Percentiles rank a stretch among this genome's conserved stretches.
Conservation (phyloP, 2,113 vertebrate genomes). For the Zosterops hypoxanthus region DNA sequence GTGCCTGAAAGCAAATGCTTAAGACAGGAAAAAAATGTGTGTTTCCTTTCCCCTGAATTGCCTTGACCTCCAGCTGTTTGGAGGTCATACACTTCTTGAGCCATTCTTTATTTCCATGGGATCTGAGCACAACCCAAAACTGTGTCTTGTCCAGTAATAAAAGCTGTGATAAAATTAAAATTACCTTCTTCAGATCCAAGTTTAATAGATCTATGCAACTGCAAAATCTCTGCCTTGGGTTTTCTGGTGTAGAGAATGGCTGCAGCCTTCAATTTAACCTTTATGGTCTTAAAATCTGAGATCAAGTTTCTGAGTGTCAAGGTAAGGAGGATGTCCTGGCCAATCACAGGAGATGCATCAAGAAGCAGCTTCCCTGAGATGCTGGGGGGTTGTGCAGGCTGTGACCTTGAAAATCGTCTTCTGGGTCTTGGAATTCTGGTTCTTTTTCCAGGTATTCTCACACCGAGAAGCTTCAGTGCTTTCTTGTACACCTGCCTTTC, state of each 20-base stretch:
- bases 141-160: not conserved
- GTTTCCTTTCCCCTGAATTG: not conserved
- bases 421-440: not conserved
- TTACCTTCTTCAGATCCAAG: constrained; percentile 59
- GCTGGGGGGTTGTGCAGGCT: not conserved
- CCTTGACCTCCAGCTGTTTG: not conserved
- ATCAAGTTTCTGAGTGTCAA: constrained; percentile 31
- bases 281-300: constrained; percentile 22
- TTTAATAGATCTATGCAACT: constrained; percentile 6
- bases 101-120: not conserved
- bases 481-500: constrained; percentile 58
- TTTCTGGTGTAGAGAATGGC: constrained; percentile 61
- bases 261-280: constrained; percentile 52
- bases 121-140: not conserved
- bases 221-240: constrained; percentile 39
- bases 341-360: constrained; percentile 14
- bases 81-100: not conserved
- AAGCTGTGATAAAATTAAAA: not conserved
- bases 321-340: constrained; percentile 45
- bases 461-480: constrained; percentile 51
- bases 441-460: not conserved
- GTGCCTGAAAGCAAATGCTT: not conserved
- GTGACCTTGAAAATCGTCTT: not conserved
- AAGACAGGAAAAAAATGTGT: not conserved
- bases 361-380: constrained; percentile 48